Conservation (phyloP, 2,888 invertebrate species). For the Drosophila yooni region DNA sequence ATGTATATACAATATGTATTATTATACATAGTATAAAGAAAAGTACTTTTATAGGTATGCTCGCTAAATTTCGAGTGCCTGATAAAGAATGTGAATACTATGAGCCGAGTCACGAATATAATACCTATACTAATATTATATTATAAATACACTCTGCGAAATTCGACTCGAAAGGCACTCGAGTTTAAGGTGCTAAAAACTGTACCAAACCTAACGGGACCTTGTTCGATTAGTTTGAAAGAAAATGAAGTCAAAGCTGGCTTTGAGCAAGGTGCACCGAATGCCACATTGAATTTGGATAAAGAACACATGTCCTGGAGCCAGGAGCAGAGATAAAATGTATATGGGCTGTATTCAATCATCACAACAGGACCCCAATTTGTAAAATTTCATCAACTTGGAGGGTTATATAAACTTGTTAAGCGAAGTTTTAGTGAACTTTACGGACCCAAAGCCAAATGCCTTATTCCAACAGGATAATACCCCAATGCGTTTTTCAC, state of each 20-base stretch:
- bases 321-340: too few relatives aligned
- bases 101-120: background rate
- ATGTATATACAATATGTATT: background rate
- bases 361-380: background rate
- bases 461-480: background rate
- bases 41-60: background rate
- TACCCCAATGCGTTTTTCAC: background rate
- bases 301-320: too few relatives aligned
- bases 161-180: background rate
- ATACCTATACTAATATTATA: background rate
- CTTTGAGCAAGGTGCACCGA: too few relatives aligned
- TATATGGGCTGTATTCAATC: background rate
- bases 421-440: too few relatives aligned
- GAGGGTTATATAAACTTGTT: too few relatives aligned
- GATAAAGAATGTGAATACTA: constrained; percentile 7
- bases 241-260: too few relatives aligned
- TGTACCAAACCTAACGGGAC: background rate
- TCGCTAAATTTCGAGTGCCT: background rate
- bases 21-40: background rate
- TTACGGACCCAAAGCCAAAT: background rate
- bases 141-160: background rate
- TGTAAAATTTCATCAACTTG: too few relatives aligned
- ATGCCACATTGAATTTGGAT: too few relatives aligned
- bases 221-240: too few relatives aligned
- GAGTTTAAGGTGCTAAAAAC: background rate